phyloP scores from a whole-genome alignment of 2,888 invertebrate species.

The Lagria hirta region DNA sequence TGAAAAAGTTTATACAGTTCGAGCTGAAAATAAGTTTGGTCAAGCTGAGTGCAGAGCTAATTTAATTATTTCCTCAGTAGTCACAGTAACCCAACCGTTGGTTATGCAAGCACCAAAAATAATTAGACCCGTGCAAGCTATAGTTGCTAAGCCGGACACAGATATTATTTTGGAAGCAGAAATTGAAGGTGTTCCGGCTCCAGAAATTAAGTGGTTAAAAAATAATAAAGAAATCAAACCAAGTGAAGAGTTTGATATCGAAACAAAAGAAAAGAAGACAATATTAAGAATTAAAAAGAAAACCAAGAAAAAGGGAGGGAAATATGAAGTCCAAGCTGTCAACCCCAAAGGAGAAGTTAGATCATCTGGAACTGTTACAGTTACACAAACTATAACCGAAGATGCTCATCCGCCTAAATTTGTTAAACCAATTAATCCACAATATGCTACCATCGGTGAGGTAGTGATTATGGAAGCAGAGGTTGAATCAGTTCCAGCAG shows the following conservation, averaged over 20 bases:
- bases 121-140: slow-evolving; percentile 74
- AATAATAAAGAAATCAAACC: slow-evolving; percentile 76
- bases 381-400: slow-evolving; percentile 60
- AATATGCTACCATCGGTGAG: slow-evolving; percentile 70
- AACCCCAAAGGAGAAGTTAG: slow-evolving; percentile 77
- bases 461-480: slow-evolving; percentile 76
- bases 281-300: slow-evolving; percentile 66
- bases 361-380: slow-evolving; percentile 79
- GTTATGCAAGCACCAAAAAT: slow-evolving; percentile 72
- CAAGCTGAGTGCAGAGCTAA: slow-evolving; percentile 73
- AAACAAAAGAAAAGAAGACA: slow-evolving; percentile 63
- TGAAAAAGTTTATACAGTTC: slow-evolving; percentile 68
- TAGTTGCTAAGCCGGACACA: slow-evolving; percentile 69
- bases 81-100: slow-evolving; percentile 56
- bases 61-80: slow-evolving; percentile 61
- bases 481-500: slow-evolving; percentile 75
- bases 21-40: slow-evolving; percentile 73
- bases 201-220: slow-evolving; percentile 81
- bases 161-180: slow-evolving; percentile 69
- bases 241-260: slow-evolving; percentile 63
- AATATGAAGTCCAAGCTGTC: slow-evolving; percentile 83
- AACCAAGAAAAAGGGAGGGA: slow-evolving; percentile 77
- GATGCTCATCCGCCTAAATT: slow-evolving; percentile 70
- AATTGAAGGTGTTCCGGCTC: slow-evolving; percentile 70
- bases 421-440: slow-evolving; percentile 69